Percentiles rank a stretch among this genome's conserved stretches.
These are phyloP conservation scores for Salticus scenicus DNA, from an alignment of 2,888 invertebrate species.

Conservation along the genomic window DNA sequence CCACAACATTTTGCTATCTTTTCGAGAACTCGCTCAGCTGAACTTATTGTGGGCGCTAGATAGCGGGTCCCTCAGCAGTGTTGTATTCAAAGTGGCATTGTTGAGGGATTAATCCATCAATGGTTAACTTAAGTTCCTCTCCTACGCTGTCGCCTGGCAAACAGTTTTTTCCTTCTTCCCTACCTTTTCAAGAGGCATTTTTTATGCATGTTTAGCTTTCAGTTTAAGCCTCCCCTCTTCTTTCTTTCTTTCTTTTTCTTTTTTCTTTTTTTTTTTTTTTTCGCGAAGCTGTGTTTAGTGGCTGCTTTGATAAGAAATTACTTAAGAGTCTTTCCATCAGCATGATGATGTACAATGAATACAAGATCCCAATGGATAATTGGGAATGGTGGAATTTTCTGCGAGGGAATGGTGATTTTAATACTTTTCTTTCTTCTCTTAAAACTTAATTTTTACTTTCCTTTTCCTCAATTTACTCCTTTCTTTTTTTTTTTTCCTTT, in stretches of 20 bases:
- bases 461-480: too few species aligned
- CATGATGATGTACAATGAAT: conserved; percentile 44
- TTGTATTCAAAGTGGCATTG: conserved; percentile 36
- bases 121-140: conserved; percentile 68
- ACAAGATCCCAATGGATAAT: conserved; percentile 25
- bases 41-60: conserved; percentile 62
- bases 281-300: conserved; percentile 38
- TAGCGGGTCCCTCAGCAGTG: conserved; percentile 49
- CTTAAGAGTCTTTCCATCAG: conserved; percentile 63
- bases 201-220: conserved; percentile 25
- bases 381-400: neutral
- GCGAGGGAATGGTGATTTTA: neutral
- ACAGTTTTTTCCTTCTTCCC: conserved; percentile 34
- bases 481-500: too few species aligned
- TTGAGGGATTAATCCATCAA: conserved; percentile 70
- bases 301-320: conserved; percentile 64
- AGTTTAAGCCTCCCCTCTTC: conserved; percentile 30
- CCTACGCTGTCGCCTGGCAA: conserved; percentile 38
- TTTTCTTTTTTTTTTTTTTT: too few species aligned
- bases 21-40: conserved; percentile 30
- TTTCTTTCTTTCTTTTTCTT: neutral
- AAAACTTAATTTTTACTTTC: too few species aligned
- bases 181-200: conserved; percentile 39
- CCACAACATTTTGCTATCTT: conserved; percentile 53
- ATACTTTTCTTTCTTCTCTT: neutral